Base-by-base conservation (phyloP, 2,888 invertebrate species). In the Gnatocerus cornutus region DNA sequence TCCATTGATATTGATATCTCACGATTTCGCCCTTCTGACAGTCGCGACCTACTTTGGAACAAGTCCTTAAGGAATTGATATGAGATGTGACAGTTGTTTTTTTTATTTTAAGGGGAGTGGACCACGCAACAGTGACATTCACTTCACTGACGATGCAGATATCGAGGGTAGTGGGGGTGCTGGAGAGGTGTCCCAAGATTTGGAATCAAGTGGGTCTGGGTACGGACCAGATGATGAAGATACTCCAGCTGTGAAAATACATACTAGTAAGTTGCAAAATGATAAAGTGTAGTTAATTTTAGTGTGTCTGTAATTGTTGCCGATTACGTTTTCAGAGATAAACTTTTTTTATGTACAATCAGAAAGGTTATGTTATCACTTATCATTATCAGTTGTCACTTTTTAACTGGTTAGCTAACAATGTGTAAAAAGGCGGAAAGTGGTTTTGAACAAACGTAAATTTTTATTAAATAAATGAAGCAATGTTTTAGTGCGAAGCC, bases 181-280 rank as follows among this genome's bases (percentile, higher is more conserved):
- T 13, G 89, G 89, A 73, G 91, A 90, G 85, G 89, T 93, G 87
- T 90, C 89, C 82, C 89, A 90, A 85, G 93, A 94, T 86, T 86
- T 90, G 76, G 94, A 94, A 87, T 92, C 93, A 82, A 94, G 94
- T 82, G 95, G 95, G 79, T 94, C 94, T 84, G 95, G 95, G 74
- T 91, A 90, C 87, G 94, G 94, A 75, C 92, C 92, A 87, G 94
- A 94, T 88, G 94, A 94, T 82, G 93, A 91, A 80, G 88, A 87
- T 62, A 76, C 77, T 45, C 75, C 74, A 62, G 77, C 21, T 21
- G 21, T 61, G 12, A 61, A 65, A 27, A 21, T 33, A 10, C 27
- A n/a, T 33, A 33, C 59, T 9, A 46, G 59, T 59, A 45, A 62
- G 50, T 50, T 4, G 21, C 21, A 21, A 21, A 21, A 21, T 21